A percentile compares a stretch with the other conserved stretches of the same genome.
Evolutionary conservation across 2,888 invertebrate genomes (phyloP).

Genomic region (Danaus chrysippus): DNA sequence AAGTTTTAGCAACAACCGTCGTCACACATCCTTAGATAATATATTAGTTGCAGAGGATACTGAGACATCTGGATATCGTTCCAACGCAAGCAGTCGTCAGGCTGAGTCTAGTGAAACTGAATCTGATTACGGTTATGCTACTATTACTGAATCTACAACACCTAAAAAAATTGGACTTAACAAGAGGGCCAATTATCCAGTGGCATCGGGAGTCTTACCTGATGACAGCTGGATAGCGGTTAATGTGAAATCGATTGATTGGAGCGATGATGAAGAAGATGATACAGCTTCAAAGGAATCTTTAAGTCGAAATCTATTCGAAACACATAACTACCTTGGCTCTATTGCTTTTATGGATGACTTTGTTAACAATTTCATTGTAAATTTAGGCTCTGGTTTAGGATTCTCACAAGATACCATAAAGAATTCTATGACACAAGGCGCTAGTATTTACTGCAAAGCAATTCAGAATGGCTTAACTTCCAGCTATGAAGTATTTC

Average conservation of each 20-base stretch:
- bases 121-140: constrained; percentile 81
- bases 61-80: constrained; percentile 78
- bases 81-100: constrained; percentile 66
- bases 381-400: constrained; percentile 78
- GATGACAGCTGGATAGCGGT: constrained; percentile 72
- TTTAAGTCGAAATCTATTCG: constrained; percentile 57
- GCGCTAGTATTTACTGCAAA: constrained; percentile 83
- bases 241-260: constrained; percentile 60
- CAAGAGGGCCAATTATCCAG: constrained; percentile 54
- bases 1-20: constrained; percentile 29
- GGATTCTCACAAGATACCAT: constrained; percentile 78
- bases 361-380: constrained; percentile 82
- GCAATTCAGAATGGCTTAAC: constrained; percentile 59
- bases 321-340: constrained; percentile 78
- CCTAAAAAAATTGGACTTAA: constrained; percentile 76
- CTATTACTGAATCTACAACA: constrained; percentile 79
- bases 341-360: constrained; percentile 84
- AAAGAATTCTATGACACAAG: constrained; percentile 78
- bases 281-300: constrained; percentile 52
- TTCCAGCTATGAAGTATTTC: constrained; percentile 82
- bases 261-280: constrained; percentile 63
- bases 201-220: constrained; percentile 71
- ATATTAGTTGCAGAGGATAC: constrained; percentile 59
- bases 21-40: constrained; percentile 40
- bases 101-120: constrained; percentile 74